Evolutionary conservation across 2,797 vertebrate species (phyloP).

Genomic region (Petrocephalus sullivani): DNA sequence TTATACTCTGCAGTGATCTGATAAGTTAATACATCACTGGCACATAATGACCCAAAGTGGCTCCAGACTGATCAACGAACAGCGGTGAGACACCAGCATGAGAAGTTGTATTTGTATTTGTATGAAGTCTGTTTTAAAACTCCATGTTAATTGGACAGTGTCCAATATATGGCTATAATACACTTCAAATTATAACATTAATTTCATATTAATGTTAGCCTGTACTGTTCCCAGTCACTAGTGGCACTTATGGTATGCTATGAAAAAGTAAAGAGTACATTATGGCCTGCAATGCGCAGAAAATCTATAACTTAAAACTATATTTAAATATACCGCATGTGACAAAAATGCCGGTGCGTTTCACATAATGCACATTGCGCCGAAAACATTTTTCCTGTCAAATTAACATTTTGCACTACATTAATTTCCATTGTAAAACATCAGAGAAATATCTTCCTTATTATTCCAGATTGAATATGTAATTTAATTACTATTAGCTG

Average conservation of each 20-base stretch:
- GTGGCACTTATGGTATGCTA: not conserved
- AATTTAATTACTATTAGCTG: slow-evolving; percentile 18
- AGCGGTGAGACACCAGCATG: not conserved
- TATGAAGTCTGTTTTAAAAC: not conserved
- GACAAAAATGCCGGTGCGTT: not conserved
- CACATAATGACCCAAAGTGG: not conserved
- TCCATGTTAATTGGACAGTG: not conserved
- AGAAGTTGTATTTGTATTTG: not conserved
- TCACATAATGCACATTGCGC: not conserved
- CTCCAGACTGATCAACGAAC: not conserved
- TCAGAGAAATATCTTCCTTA: not conserved
- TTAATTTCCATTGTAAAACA: not conserved
- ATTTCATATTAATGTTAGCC: not conserved
- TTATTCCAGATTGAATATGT: slow-evolving; percentile 17
- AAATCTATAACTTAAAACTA: not conserved
- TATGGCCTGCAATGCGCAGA: not conserved
- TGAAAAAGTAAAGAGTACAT: not conserved
- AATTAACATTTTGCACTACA: slow-evolving; percentile 1
- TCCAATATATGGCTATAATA: not conserved
- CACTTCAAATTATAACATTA: not conserved
- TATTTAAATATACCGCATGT: not conserved
- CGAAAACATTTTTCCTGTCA: not conserved
- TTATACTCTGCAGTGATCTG: not conserved
- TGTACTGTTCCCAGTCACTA: not conserved
- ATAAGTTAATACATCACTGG: not conserved